These are phyloP conservation scores for Lathamus discolor DNA, from an alignment of 2,113 vertebrate species.

Conservation along the genomic window DNA sequence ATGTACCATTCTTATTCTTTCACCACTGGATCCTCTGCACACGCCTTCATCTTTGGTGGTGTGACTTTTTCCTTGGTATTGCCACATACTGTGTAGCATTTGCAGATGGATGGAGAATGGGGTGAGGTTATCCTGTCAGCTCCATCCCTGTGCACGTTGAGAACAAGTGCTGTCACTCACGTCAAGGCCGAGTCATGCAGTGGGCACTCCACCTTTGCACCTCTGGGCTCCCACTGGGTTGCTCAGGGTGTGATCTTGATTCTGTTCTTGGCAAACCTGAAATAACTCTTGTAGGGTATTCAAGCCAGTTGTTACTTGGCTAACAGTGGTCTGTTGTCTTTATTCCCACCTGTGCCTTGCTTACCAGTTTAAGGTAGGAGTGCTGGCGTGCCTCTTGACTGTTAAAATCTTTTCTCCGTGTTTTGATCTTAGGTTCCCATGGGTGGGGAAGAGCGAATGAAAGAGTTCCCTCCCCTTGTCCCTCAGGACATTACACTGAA, in stretches of 20 bases:
- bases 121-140: not conserved
- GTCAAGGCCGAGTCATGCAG: not conserved
- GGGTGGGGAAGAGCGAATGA: constrained; percentile 90
- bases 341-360: not conserved
- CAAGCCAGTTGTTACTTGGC: not conserved
- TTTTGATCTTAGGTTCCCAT: constrained; percentile 80
- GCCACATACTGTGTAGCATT: not conserved
- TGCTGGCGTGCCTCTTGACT: not conserved
- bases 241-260: not conserved
- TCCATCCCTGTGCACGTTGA: not conserved
- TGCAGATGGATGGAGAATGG: not conserved
- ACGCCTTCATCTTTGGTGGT: not conserved
- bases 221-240: not conserved
- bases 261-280: not conserved
- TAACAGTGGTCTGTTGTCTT: not conserved
- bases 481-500: constrained; percentile 82
- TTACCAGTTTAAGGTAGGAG: not conserved
- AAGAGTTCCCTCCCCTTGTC: constrained; percentile 81
- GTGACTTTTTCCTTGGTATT: not conserved
- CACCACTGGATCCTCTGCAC: not conserved
- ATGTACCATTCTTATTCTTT: not conserved
- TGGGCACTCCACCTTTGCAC: not conserved
- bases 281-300: not conserved
- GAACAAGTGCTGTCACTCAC: not conserved
- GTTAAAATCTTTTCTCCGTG: not conserved